Conservation (phyloP, 2,888 invertebrate species). For the Zhuqinia jingwanae region DNA sequence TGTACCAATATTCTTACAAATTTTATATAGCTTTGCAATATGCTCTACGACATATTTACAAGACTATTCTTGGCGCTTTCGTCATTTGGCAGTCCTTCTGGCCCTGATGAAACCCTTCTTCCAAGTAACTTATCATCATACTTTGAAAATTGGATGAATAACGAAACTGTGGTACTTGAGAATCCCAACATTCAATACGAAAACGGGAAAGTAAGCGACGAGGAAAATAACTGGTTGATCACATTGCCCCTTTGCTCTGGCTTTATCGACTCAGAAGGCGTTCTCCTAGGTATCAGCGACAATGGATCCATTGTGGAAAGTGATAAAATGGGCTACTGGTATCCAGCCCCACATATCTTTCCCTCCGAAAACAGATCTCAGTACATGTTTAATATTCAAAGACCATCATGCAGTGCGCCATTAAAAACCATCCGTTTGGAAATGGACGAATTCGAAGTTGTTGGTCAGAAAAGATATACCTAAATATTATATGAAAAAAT, state of each 20-base stretch:
- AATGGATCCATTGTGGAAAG: neutral
- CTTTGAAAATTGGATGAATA: neutral
- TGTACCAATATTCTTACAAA: too few relatives aligned
- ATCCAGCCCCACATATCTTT: slow-evolving; percentile 47
- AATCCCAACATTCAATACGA: slow-evolving; percentile 7
- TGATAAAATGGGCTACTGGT: slow-evolving; percentile 14
- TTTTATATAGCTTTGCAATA: too few relatives aligned
- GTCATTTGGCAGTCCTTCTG: neutral
- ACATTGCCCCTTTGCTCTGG: neutral
- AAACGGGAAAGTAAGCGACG: neutral
- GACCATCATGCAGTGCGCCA: slow-evolving; percentile 42
- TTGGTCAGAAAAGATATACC: too few relatives aligned
- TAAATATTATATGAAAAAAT: too few relatives aligned
- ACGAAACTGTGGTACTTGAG: neutral
- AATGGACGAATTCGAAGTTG: slow-evolving; percentile 63
- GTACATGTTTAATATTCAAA: slow-evolving; percentile 35
- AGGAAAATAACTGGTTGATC: slow-evolving; percentile 5
- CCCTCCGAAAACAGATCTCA: slow-evolving; percentile 42
- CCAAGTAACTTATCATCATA: neutral
- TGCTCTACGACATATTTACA: slow-evolving; percentile 15
- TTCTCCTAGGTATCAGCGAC: neutral
- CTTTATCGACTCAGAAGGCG: neutral
- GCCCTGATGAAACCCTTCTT: neutral
- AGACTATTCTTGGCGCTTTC: slow-evolving; percentile 1
- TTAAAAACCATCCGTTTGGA: slow-evolving; percentile 27